phyloP scores from a whole-genome alignment of 2,888 invertebrate genomes.

The Anthophora plumipes region DNA sequence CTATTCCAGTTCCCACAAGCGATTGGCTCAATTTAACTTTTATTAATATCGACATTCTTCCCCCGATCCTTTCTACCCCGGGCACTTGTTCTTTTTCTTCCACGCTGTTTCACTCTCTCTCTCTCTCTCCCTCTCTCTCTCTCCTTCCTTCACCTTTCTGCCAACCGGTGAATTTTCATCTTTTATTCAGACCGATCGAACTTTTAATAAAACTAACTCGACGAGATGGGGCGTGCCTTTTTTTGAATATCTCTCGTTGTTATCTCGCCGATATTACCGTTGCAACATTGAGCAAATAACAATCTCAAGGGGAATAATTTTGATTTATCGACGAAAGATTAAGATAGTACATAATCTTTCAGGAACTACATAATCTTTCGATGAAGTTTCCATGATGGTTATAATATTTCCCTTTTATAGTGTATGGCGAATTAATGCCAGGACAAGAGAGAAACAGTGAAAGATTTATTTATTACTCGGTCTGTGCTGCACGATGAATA shows the following conservation, averaged over 20 bases:
- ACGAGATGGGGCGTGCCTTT: slow-evolving; percentile 26
- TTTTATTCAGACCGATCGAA: slow-evolving; percentile 83
- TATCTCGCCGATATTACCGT: slow-evolving; percentile 29
- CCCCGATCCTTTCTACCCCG: slow-evolving; percentile 72
- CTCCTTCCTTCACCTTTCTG: not conserved
- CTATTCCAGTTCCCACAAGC: slow-evolving; percentile 78
- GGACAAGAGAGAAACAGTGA: not conserved
- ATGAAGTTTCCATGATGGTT: not conserved
- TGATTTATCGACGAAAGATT: not conserved
- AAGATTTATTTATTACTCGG: slow-evolving; percentile 41
- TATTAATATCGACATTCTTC: slow-evolving; percentile 82
- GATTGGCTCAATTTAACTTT: slow-evolving; percentile 81
- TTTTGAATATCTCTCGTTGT: slow-evolving; percentile 7
- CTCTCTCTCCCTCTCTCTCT: slow-evolving; percentile 1
- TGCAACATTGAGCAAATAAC: not conserved
- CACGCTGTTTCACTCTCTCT: slow-evolving; percentile 18
- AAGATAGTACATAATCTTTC: not conserved
- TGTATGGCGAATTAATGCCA: slow-evolving; percentile 15
- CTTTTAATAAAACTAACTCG: slow-evolving; percentile 80
- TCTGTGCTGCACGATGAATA: slow-evolving; percentile 5
- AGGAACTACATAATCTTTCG: not conserved
- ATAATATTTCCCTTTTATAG: not conserved
- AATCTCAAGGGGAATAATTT: not conserved
- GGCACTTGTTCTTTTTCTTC: slow-evolving; percentile 65
- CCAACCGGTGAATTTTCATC: slow-evolving; percentile 78